Base-by-base conservation (phyloP, 2,888 invertebrate genomes). In the Drosophila meridiana region DNA sequence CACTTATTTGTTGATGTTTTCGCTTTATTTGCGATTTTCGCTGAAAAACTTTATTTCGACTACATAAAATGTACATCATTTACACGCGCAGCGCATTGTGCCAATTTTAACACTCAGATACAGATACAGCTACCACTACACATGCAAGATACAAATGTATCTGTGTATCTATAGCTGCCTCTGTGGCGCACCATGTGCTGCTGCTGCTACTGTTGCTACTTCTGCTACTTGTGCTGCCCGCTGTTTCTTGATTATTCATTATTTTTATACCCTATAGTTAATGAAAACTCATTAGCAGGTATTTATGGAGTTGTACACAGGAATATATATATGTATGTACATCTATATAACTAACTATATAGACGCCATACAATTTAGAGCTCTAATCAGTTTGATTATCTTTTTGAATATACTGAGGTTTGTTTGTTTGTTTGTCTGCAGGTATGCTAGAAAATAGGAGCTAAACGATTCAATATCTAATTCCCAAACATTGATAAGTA, bases 161-260 rank as follows among this genome's bases (percentile, higher is more conserved):
- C 76, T 76, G 69, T 55, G 66, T 58, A 36, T 45, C 64, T 47
- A 69, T 59, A 75, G 67, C 55, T 66, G 69, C 28, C 53, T 66
- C 66, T 78, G 55, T 75, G 78, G 52, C 71, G 65, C 73, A 70
- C 70, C 90, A 90, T 83, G 74, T 83, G 90, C 83, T 61, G 13
- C 26, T 32, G 58, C 47, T 62, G 55, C 14, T 87, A 88, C 80
- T 65, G 11, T 9, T 38, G 53, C 57, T 65, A 1, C 14, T 38
- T 7, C n/a, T 50, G 40, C 57, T 65, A 1, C 14, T 38, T 7
- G 9, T 50, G 40, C 47, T 62, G 56, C 26, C 45, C 50, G 53
- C 32, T 36, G 59, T 77, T 62, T 69, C 65, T 78, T 78, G 83
- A 78, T 88, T 86, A 88, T 80, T 88, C 81, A 89, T 87, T 83